Conservation (phyloP, 2,888 invertebrate species). For the Heliconius ismenius region DNA sequence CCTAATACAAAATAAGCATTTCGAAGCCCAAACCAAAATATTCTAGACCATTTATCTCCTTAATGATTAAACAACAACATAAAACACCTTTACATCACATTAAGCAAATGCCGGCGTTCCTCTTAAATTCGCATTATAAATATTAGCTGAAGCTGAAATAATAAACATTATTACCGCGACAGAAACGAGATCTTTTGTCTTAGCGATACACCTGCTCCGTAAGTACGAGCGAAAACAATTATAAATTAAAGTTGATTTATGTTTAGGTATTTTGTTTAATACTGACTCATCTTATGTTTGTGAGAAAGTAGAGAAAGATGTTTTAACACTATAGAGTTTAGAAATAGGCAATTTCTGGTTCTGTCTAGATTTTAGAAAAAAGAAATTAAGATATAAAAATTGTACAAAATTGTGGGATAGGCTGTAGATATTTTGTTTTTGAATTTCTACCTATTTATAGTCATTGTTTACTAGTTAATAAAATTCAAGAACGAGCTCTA, state of each 20-base stretch:
- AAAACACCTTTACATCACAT: slow-evolving; percentile 27
- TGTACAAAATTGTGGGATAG: no score
- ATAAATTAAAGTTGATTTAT: slow-evolving; percentile 25
- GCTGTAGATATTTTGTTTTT: no score
- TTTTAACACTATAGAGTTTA: not conserved
- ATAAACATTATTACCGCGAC: slow-evolving; percentile 48
- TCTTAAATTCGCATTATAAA: slow-evolving; percentile 41
- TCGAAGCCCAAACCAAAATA: slow-evolving; percentile 3
- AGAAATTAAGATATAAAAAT: no score
- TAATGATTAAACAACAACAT: slow-evolving; percentile 18
- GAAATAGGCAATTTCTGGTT: no score
- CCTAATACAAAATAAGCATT: not conserved
- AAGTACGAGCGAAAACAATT: slow-evolving; percentile 29
- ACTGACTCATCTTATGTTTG: not conserved
- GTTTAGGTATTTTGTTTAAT: not conserved
- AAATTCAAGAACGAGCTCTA: no score
- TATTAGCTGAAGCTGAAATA: slow-evolving; percentile 48
- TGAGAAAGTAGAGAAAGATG: not conserved
- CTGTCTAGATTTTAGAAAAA: no score
- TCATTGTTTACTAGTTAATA: no score
- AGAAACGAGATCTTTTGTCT: slow-evolving; percentile 48
- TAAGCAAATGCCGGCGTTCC: slow-evolving; percentile 27
- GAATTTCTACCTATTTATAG: no score
- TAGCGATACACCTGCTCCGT: slow-evolving; percentile 44
- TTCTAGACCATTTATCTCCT: slow-evolving; percentile 21